Conservation (phyloP, 1,140 invertebrate species). For the Saccostrea cuccullata region DNA sequence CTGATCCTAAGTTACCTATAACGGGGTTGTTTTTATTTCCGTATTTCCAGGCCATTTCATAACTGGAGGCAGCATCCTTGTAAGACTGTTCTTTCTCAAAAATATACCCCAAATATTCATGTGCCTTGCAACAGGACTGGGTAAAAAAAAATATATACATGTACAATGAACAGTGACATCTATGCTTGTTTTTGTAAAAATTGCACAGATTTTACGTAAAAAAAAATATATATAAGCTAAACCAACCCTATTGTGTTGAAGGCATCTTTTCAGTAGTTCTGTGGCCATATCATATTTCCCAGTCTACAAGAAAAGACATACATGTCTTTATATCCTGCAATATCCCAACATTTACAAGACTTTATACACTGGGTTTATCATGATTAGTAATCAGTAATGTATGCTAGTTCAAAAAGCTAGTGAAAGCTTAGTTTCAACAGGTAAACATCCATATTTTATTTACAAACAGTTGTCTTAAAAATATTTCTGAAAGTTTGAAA, state of each 20-base stretch:
- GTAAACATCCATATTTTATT: no score
- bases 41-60: slow-evolving; percentile 91
- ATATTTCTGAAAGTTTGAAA: no score
- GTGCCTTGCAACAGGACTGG: slow-evolving; percentile 90
- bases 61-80: slow-evolving; percentile 90
- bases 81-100: slow-evolving; percentile 96
- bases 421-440: no score
- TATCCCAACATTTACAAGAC: no score
- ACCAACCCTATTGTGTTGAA: slow-evolving; percentile 90
- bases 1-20: slow-evolving; percentile 80
- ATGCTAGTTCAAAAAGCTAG: no score
- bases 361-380: no score
- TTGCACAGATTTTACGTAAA: not conserved
- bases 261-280: slow-evolving; percentile 88
- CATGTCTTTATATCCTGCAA: no score
- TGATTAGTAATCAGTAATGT: no score
- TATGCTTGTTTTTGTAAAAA: not conserved
- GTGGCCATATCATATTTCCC: slow-evolving; percentile 92
- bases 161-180: not conserved
- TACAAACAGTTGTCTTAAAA: no score
- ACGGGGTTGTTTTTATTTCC: slow-evolving; percentile 87
- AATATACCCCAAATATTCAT: slow-evolving; percentile 92
- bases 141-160: slow-evolving; percentile 13
- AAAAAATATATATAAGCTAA: not conserved
- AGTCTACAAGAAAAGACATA: slow-evolving; percentile 75